Evolutionary conservation across 2,797 vertebrate genomes (phyloP).

Genomic region (Molossus molossus): DNA sequence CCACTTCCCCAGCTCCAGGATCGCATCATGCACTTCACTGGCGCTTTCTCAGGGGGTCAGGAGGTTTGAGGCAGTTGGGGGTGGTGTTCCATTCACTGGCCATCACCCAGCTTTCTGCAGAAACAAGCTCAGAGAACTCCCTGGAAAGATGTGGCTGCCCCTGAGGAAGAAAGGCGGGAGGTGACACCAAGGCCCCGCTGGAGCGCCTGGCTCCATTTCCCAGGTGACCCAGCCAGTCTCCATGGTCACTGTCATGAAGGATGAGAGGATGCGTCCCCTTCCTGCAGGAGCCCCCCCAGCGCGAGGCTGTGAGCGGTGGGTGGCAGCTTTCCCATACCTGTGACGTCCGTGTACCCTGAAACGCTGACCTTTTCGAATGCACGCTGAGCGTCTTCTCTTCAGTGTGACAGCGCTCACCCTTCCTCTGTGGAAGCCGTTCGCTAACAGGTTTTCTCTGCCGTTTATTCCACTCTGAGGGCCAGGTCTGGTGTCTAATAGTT

Average conservation of each 20-base stretch:
- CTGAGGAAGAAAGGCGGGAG: background rate
- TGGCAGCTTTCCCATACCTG: slow-evolving; percentile 73
- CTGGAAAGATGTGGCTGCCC: background rate
- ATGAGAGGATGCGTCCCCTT: background rate
- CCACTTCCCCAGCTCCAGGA: background rate
- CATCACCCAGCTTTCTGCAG: background rate
- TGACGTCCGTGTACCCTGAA: slow-evolving; percentile 73
- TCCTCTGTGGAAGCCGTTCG: slow-evolving; percentile 79
- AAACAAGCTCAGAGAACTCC: slow-evolving; percentile 14
- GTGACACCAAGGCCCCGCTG: slow-evolving; percentile 16
- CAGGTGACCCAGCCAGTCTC: slow-evolving; percentile 67
- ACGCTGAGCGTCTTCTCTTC: slow-evolving; percentile 68
- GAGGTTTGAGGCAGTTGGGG: background rate
- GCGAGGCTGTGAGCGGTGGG: background rate
- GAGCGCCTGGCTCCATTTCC: slow-evolving; percentile 64
- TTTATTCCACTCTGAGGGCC: slow-evolving; percentile 87
- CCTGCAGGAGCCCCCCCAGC: slow-evolving; percentile 23
- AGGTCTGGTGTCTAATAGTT: slow-evolving; percentile 88
- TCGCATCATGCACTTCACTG: background rate
- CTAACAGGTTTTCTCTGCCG: slow-evolving; percentile 85
- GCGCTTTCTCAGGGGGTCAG: rapidly evolving
- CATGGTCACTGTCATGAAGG: slow-evolving; percentile 28
- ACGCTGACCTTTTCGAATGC: slow-evolving; percentile 82
- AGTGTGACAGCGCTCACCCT: slow-evolving; percentile 79
- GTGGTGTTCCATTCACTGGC: background rate